Percentiles rank a stretch among this genome's conserved stretches.
Evolutionary conservation across 2,888 invertebrate species (phyloP).

Genomic region (Papilio gigon): DNA sequence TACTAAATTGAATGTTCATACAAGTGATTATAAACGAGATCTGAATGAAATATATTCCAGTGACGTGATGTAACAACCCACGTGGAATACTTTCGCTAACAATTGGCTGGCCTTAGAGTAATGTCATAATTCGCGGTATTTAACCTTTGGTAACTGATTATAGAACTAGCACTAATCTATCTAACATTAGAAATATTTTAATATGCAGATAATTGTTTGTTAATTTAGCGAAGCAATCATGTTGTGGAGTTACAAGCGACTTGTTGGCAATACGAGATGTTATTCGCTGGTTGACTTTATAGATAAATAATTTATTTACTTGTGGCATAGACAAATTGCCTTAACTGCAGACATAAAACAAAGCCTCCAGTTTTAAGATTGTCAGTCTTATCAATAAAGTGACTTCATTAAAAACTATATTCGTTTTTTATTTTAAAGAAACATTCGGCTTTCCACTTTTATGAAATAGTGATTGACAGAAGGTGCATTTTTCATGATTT

Average conservation of each 20-base stretch:
- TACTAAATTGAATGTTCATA: slow-evolving; percentile 46
- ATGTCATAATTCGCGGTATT: slow-evolving; percentile 56
- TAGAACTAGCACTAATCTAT: slow-evolving; percentile 66
- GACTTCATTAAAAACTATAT: slow-evolving; percentile 62
- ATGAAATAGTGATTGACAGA: no score
- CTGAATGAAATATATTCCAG: slow-evolving; percentile 49
- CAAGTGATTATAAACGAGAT: slow-evolving; percentile 50
- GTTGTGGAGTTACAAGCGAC: slow-evolving; percentile 56
- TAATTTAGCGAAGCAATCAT: slow-evolving; percentile 58
- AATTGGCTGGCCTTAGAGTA: slow-evolving; percentile 47
- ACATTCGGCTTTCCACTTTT: background rate
- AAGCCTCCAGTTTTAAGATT: slow-evolving; percentile 75
- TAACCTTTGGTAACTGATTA: slow-evolving; percentile 63
- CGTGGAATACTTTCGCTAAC: slow-evolving; percentile 45
- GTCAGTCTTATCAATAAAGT: slow-evolving; percentile 79
- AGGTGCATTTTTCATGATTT: no score
- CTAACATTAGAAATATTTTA: slow-evolving; percentile 62
- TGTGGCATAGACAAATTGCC: slow-evolving; percentile 74
- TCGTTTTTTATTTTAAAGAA: slow-evolving; percentile 44
- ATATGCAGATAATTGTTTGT: slow-evolving; percentile 56
- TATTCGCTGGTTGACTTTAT: slow-evolving; percentile 65
- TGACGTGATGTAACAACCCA: slow-evolving; percentile 39
- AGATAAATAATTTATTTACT: slow-evolving; percentile 77
- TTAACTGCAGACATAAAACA: slow-evolving; percentile 70
- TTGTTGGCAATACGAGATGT: slow-evolving; percentile 63